Conservation (phyloP, 2,888 invertebrate genomes). For the Chouioia cunea region DNA sequence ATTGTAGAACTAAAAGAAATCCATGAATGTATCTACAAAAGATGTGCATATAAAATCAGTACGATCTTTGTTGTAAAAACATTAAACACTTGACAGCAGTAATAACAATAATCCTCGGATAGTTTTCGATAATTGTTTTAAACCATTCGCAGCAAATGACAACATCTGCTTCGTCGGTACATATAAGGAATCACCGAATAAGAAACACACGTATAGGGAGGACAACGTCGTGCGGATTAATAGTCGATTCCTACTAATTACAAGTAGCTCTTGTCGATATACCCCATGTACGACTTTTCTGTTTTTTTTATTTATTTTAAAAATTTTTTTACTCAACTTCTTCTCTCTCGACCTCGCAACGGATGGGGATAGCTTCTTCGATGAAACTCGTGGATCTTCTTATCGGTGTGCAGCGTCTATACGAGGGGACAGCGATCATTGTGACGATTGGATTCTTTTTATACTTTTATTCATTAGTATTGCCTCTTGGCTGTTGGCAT, state of each 20-base stretch:
- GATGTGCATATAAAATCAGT: no score
- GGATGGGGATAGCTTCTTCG: no score
- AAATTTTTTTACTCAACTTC: background rate
- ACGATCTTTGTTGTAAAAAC: no score
- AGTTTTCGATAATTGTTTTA: slow-evolving; percentile 9
- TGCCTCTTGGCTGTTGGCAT: slow-evolving; percentile 12
- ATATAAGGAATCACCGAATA: slow-evolving; percentile 55
- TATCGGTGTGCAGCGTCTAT: no score
- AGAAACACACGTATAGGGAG: slow-evolving; percentile 52
- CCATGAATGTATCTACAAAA: no score
- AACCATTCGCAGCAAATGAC: slow-evolving; percentile 1
- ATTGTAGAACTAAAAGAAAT: no score
- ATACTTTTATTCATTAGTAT: slow-evolving; percentile 38
- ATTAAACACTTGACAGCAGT: no score
- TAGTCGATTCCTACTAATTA: slow-evolving; percentile 63
- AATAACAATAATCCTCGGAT: background rate
- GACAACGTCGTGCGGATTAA: slow-evolving; percentile 55
- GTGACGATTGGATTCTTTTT: slow-evolving; percentile 33
- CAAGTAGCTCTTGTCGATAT: slow-evolving; percentile 48
- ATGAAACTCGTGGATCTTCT: no score
- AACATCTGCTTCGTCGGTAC: background rate
- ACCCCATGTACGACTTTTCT: slow-evolving; percentile 45
- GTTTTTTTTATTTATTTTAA: slow-evolving; percentile 12
- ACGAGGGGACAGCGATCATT: slow-evolving; percentile 34
- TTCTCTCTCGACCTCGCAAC: no score